These are phyloP conservation scores for Eolophus roseicapilla DNA, from an alignment of 2,113 vertebrate species.

Conservation along the genomic window DNA sequence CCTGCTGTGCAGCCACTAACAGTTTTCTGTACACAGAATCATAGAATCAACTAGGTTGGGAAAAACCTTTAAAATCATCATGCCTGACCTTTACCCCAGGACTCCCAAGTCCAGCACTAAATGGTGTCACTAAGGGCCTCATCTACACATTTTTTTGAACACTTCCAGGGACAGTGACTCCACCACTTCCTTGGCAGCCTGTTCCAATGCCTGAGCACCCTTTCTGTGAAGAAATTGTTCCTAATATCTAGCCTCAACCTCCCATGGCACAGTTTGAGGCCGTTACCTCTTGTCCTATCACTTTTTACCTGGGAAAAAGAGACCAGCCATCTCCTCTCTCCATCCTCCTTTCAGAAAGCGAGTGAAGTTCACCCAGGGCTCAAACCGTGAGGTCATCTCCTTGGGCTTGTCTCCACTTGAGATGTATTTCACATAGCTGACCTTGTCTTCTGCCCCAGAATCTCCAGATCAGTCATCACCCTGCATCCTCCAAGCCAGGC, in stretches of 20 bases:
- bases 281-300: background rate
- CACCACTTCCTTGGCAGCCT: background rate
- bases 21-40: background rate
- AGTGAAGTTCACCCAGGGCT: background rate
- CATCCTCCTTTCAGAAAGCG: background rate
- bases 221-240: background rate
- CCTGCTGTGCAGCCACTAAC: background rate
- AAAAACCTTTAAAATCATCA: background rate
- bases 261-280: background rate
- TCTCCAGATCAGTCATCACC: background rate
- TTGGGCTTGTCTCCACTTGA: fast-evolving
- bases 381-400: fast-evolving
- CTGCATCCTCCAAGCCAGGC: background rate
- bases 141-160: background rate
- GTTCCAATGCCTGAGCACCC: background rate
- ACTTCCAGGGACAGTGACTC: background rate
- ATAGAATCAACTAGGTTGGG: background rate
- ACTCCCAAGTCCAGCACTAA: background rate
- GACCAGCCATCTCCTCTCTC: background rate
- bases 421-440: background rate
- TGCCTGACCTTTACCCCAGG: background rate
- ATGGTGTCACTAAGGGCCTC: background rate
- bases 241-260: background rate
- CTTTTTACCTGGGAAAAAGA: background rate
- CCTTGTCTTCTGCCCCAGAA: background rate